Evolutionary conservation across 2,888 invertebrate genomes (phyloP).

Genomic region (Pterostichus niger): DNA sequence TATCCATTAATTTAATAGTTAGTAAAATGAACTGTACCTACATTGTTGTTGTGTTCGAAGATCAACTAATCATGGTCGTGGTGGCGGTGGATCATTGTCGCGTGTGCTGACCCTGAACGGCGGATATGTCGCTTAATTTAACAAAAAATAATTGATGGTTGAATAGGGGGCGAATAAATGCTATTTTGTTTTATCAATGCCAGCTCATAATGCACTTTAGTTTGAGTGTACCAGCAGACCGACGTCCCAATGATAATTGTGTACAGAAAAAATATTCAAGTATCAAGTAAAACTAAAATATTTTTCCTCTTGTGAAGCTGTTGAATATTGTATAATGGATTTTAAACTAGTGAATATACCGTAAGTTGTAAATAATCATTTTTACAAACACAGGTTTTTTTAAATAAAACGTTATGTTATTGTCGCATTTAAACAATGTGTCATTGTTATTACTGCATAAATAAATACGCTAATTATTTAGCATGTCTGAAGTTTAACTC

Average conservation of each 20-base stretch:
- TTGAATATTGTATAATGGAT: too few species aligned
- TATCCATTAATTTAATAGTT: not conserved
- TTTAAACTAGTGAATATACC: too few species aligned
- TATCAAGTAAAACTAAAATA: too few species aligned
- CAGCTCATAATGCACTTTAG: conserved; percentile 14
- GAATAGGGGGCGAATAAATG: conserved; percentile 17
- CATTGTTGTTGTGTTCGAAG: not conserved
- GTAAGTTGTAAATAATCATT: too few species aligned
- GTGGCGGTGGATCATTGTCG: conserved; percentile 29
- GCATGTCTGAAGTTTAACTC: too few species aligned
- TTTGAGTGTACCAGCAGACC: not conserved
- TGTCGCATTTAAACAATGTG: too few species aligned
- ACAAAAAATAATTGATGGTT: conserved; percentile 26
- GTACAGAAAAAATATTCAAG: not conserved
- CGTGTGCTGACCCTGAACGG: conserved; percentile 46
- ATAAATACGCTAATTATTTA: too few species aligned
- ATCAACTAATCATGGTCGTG: conserved; percentile 17
- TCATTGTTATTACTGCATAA: too few species aligned
- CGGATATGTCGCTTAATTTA: conserved; percentile 37
- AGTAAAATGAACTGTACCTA: conserved; percentile 1
- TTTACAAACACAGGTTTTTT: too few species aligned
- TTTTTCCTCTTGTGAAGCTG: too few species aligned
- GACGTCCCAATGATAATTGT: conserved; percentile 18
- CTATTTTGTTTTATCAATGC: conserved; percentile 36
- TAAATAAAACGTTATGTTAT: too few species aligned